Evolutionary conservation across 2,888 invertebrate species (phyloP).

Genomic region (Helicoverpa assulta): DNA sequence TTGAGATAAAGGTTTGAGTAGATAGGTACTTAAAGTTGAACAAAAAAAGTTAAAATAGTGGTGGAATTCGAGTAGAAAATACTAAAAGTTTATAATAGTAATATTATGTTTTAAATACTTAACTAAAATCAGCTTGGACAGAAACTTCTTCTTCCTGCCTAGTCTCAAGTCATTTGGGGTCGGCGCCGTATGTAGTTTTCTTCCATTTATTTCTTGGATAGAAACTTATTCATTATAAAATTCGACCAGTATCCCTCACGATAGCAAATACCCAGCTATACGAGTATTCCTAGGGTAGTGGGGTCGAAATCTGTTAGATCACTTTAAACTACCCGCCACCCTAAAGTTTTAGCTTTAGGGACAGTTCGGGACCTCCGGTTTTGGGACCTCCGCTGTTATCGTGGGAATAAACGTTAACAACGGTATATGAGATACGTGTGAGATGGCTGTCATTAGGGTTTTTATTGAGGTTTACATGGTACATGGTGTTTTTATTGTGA

Average conservation of each 20-base stretch:
- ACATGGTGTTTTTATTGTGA: neutral
- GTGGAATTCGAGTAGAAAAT: no score
- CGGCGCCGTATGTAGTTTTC: no score
- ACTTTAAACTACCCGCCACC: slow-evolving; percentile 76
- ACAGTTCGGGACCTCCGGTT: slow-evolving; percentile 67
- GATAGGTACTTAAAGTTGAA: no score
- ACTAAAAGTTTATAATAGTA: no score
- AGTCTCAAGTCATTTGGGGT: no score
- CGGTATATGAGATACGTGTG: slow-evolving; percentile 37
- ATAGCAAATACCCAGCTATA: slow-evolving; percentile 67
- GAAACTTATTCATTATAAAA: slow-evolving; percentile 49
- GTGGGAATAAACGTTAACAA: slow-evolving; percentile 65
- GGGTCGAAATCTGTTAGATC: slow-evolving; percentile 80
- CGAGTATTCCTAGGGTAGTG: slow-evolving; percentile 55
- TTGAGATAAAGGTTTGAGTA: no score
- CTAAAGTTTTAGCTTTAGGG: slow-evolving; percentile 76
- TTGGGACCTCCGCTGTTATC: slow-evolving; percentile 67
- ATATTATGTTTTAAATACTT: no score
- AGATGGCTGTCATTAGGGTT: slow-evolving; percentile 52
- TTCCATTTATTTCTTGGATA: no score
- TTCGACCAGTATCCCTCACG: slow-evolving; percentile 53
- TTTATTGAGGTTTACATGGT: slow-evolving; percentile 45
- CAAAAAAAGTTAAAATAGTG: no score
- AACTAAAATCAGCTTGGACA: no score
- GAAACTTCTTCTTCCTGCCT: no score